Evolutionary conservation across 2,113 vertebrate genomes (phyloP).

Genomic region (Saccopteryx leptura): DNA sequence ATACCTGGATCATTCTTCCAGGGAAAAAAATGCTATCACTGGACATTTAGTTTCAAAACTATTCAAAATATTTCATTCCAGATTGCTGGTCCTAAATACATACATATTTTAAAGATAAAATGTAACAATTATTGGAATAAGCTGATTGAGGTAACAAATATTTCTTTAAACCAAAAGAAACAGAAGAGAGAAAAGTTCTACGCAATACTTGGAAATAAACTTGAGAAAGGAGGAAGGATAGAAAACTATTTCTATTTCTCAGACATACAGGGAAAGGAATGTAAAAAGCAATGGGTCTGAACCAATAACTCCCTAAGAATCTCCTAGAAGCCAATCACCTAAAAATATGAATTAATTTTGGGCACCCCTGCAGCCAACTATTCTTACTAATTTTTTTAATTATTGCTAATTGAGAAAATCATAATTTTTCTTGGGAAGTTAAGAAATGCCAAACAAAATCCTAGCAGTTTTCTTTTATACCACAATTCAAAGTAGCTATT

Average conservation of each 20-base stretch:
- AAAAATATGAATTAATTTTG: constrained; percentile 56
- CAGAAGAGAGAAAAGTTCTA: background rate
- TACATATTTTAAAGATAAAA: constrained; percentile 32
- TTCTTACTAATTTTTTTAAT: constrained; percentile 25
- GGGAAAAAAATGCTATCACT: background rate
- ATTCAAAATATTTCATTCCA: background rate
- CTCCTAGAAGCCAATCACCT: background rate
- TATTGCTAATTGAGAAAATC: constrained; percentile 63
- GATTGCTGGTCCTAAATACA: background rate
- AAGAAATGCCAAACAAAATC: constrained; percentile 71
- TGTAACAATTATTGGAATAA: constrained; percentile 34
- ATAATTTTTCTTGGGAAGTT: constrained; percentile 57
- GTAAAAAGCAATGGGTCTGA: background rate
- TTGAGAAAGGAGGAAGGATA: background rate
- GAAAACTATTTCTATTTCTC: constrained; percentile 4
- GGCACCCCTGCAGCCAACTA: background rate
- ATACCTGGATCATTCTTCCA: constrained; percentile 1
- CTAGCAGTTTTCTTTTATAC: constrained; percentile 68
- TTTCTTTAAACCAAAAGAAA: constrained; percentile 50
- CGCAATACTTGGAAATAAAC: constrained; percentile 1
- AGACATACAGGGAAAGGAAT: background rate
- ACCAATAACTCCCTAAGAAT: constrained; percentile 44
- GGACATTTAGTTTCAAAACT: constrained; percentile 26
- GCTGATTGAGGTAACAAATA: background rate
- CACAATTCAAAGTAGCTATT: constrained; percentile 76